Conservation (phyloP, 2,888 invertebrate species). For the Aethes cnicana region DNA sequence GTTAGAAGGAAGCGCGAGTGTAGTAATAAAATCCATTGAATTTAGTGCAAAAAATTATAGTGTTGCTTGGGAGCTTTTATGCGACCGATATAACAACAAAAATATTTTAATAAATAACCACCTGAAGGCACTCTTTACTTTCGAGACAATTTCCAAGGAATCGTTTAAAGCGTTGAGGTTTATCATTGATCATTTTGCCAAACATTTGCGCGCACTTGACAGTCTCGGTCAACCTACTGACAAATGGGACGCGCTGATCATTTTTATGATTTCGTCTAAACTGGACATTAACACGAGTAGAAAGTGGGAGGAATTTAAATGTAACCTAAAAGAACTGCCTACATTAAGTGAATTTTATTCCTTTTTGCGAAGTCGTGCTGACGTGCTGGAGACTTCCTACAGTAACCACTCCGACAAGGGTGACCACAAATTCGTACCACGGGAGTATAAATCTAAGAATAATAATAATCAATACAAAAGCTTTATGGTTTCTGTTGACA, state of each 20-base stretch:
- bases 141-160: no score
- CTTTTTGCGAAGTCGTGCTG: conserved; percentile 15
- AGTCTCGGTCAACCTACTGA: conserved; percentile 22
- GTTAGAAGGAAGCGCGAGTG: conserved; percentile 34
- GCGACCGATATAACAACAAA: conserved; percentile 36
- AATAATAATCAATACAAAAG: neutral
- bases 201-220: conserved; percentile 26
- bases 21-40: no score
- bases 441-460: neutral
- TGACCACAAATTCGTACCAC: neutral
- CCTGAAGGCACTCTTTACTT: no score
- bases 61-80: conserved; percentile 34
- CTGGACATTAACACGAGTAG: conserved; percentile 9
- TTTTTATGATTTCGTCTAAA: conserved; percentile 20
- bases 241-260: conserved; percentile 22
- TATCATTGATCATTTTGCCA: conserved; percentile 22
- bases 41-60: conserved; percentile 34
- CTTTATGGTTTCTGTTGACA: neutral
- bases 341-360: conserved; percentile 22
- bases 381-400: conserved; percentile 18
- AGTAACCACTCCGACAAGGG: neutral
- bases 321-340: conserved; percentile 8
- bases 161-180: conserved; percentile 30
- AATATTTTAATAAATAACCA: no score
- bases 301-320: conserved; percentile 29